These are phyloP conservation scores for Podarcis raffonei DNA, from an alignment of 2,113 vertebrate genomes.

Conservation along the genomic window DNA sequence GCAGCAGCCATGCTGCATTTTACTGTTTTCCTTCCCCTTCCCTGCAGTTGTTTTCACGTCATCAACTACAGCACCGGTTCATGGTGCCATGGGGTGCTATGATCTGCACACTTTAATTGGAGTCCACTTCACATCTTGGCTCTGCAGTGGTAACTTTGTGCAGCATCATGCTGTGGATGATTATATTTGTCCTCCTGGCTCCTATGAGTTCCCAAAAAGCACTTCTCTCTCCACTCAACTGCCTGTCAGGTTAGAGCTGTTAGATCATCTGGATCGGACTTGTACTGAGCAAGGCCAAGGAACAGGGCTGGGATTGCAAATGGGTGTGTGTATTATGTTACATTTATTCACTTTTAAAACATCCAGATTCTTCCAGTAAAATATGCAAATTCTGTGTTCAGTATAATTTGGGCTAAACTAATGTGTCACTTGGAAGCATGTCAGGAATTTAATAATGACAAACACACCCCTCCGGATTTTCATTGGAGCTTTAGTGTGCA, in stretches of 20 bases:
- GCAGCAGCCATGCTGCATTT: neutral
- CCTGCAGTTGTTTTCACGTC: neutral
- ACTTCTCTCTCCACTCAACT: too few species aligned
- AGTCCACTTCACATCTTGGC: neutral
- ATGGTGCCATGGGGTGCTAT: neutral
- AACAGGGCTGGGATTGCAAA: neutral
- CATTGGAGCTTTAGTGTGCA: neutral
- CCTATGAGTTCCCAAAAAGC: neutral
- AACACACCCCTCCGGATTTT: neutral
- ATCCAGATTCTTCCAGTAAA: neutral
- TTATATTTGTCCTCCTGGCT: neutral
- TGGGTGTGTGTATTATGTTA: neutral
- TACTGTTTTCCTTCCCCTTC: neutral
- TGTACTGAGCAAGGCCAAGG: neutral
- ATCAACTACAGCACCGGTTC: neutral
- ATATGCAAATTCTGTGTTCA: neutral
- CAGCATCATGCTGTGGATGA: neutral
- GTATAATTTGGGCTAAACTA: neutral
- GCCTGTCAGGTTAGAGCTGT: neutral
- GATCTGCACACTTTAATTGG: neutral
- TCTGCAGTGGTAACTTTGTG: neutral
- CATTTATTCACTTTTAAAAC: neutral
- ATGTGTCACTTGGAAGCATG: too few species aligned
- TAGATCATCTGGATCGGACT: neutral
- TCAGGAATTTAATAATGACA: too few species aligned